Conservation (phyloP, 2,888 invertebrate species). For the Heliconius hortense region DNA sequence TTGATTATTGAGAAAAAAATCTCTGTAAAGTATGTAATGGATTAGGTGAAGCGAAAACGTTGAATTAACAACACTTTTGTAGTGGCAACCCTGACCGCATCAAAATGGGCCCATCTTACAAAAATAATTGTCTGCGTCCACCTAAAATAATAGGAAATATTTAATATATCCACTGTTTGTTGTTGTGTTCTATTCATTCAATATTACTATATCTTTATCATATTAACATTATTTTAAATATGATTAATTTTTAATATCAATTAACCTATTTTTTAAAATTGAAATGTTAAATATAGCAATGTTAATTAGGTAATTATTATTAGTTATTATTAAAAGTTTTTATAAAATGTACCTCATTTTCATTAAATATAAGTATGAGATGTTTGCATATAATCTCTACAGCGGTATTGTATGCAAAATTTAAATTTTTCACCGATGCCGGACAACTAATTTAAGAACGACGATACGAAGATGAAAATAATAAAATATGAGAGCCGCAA, state of each 20-base stretch:
- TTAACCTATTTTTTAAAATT: not conserved
- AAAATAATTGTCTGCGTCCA: slow-evolving; percentile 47
- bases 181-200: slow-evolving; percentile 24
- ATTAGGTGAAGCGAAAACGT: too few relatives aligned
- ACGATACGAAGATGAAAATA: slow-evolving; percentile 30
- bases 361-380: too few relatives aligned
- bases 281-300: not conserved
- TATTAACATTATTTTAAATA: too few relatives aligned
- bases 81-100: slow-evolving; percentile 35
- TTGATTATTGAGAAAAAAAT: too few relatives aligned
- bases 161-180: slow-evolving; percentile 54
- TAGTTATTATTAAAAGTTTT: too few relatives aligned
- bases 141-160: slow-evolving; percentile 59
- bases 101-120: slow-evolving; percentile 46
- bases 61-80: not conserved
- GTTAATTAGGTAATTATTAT: slow-evolving; percentile 5
- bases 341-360: too few relatives aligned
- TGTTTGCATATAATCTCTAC: not conserved
- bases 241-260: too few relatives aligned
- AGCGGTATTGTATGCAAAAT: slow-evolving; percentile 38
- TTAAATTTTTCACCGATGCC: slow-evolving; percentile 12
- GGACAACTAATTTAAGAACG: slow-evolving; percentile 24
- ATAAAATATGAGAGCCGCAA: slow-evolving; percentile 32
- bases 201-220: not conserved
- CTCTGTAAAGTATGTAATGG: too few relatives aligned